Percentiles rank a stretch among this genome's conserved stretches.
Conservation (phyloP, 1,140 invertebrate species). For the Lasioglossum baleicum region DNA sequence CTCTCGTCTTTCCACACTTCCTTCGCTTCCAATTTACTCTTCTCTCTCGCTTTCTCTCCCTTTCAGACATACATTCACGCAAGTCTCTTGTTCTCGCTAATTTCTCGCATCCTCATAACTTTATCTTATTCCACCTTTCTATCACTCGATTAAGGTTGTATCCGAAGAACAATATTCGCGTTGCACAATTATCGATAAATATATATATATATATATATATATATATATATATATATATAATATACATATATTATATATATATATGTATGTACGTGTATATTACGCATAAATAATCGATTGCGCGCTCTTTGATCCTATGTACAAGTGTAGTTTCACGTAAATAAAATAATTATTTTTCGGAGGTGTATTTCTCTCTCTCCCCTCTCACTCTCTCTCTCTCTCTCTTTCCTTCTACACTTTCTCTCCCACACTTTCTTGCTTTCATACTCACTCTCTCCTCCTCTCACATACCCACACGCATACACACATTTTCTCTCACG, state of each 20-base stretch:
- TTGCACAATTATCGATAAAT: slow-evolving; percentile 75
- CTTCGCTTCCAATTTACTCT: no score
- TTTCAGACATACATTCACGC: no score
- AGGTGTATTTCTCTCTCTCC: slow-evolving; percentile 36
- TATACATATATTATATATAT: slow-evolving; percentile 59
- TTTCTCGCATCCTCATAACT: no score
- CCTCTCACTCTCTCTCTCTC: neutral
- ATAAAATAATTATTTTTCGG: slow-evolving; percentile 72
- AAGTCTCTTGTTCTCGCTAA: no score
- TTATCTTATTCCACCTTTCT: neutral
- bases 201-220: no score
- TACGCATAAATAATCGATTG: slow-evolving; percentile 77
- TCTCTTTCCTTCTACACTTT: slow-evolving; percentile 1
- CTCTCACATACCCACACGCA: no score
- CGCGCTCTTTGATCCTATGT: slow-evolving; percentile 74
- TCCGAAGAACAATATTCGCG: slow-evolving; percentile 74
- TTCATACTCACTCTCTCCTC: neutral
- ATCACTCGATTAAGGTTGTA: slow-evolving; percentile 69
- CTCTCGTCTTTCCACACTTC: no score
- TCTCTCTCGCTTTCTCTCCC: neutral
- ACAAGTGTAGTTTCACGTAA: slow-evolving; percentile 68
- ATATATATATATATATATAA: no score
- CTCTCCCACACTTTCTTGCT: neutral
- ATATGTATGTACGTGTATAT: slow-evolving; percentile 63
- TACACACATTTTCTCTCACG: neutral